Evolutionary conservation across 2,797 vertebrate genomes (phyloP), one percentile per base, ranked within the genome.

Genomic region (Orestias chungarensis): DNA sequence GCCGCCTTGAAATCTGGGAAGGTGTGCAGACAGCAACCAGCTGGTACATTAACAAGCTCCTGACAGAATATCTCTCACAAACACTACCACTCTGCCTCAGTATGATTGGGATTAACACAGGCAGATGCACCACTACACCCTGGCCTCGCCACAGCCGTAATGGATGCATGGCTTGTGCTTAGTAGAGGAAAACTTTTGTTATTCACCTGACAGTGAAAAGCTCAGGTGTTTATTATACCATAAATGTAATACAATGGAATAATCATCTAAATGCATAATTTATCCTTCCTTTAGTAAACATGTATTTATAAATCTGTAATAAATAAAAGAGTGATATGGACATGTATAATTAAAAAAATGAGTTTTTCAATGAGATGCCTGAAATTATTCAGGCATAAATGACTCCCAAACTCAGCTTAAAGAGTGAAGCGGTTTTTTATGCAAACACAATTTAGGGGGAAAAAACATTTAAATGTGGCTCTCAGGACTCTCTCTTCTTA

Each of bases 11-110:
- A 89, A 82, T 64, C 78, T 83, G 84, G 72, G 65, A 89, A 88
- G 84, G 87, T 89, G 86, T 82, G 84, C 76, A 86, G 86, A 93
- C 91, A 88, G 88, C 81, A 79, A 91, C 76, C 92, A 93, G 91
- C 90, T 93, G 93, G 89, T 86, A 75, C 83, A 88, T 87, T 91
- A 92, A 91, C 90, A 89, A 89, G 91, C 85, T 87, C 70, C 82
- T 90, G 90, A 92, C 88, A 90, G 82, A 88, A 73, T 69, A 75
- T 73, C 71, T 80, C 78, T 50, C 74, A 44, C 73, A 69, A 68
- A 69, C 50, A 67, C 49, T 42, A 65, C 74, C 62, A 64, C 47
- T 25, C 59, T 55, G 57, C 62, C 74, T 75, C 62, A 44, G 15
- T 68, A 74, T 89, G 84, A 87, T 82, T 82, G 62, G 85, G 81